Base-by-base conservation (phyloP, 2,113 vertebrate genomes). In the Barnardius zonarius region DNA sequence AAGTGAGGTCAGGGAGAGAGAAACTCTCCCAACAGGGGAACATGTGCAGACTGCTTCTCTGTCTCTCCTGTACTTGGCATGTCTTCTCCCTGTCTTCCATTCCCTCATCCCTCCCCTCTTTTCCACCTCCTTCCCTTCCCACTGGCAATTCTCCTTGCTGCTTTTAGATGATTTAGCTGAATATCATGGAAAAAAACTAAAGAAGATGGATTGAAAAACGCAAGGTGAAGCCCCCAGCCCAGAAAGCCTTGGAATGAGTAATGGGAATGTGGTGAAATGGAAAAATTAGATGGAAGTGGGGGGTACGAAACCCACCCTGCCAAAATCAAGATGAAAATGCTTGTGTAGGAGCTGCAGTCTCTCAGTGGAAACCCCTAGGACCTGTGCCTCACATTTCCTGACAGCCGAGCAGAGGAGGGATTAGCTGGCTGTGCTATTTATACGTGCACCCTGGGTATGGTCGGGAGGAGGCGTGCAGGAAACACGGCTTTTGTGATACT, bases 1-100 rank as follows among this genome's bases (percentile, higher is more conserved):
- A 96, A 96, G 66, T 95, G 92, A 96, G 70, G 73, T 92, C 88
- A 96, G 86, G 28, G 80, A 79, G 69, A 73, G 66, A 95, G 87
- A 95, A 95, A 69, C n/a, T 92, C 80, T 96, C 70, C 14, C 8
- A 76, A 17, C 6, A 22, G 44, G 73, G 77, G 54, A 97, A 93
- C 48, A 89, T 79, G 35, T 92, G 81, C 77, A 82, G 74, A 52
- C 44, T 61, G 43, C 30, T 90, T 74, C 12, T 7, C 91, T 69
- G 43, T 61, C 77, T 95, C 84, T 81, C 33, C 43, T 1, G 2
- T 90, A 49, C 79, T 92, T 88, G 83, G 75, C 52, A 51, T 83
- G 63, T 67, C 83, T 95, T 88, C 31, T 86, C 39, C 27, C 28
- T 25, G 35, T 35, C 83, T 95, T 95, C 89, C 86, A 82, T 82